Conservation (phyloP, 2,888 invertebrate species). For the Leucoptera coffeella region DNA sequence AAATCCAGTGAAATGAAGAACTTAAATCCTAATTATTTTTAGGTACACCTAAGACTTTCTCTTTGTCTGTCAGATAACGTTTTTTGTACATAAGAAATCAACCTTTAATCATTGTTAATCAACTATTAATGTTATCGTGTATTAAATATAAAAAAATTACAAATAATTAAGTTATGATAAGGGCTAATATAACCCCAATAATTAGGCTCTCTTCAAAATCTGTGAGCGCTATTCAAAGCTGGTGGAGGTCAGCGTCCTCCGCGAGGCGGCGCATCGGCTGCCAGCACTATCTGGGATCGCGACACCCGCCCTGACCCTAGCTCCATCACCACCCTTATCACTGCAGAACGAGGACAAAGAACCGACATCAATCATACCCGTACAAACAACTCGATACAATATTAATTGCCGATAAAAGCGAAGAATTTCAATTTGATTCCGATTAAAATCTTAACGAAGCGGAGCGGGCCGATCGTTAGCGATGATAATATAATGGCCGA, state of each 20-base stretch:
- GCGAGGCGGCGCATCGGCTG: constrained; percentile 26
- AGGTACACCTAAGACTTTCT: no score
- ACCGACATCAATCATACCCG: constrained; percentile 19
- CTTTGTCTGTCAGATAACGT: no score
- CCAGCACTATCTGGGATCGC: constrained; percentile 26
- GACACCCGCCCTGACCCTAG: constrained; percentile 33
- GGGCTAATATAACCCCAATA: no score
- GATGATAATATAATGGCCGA: constrained; percentile 35
- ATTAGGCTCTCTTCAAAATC: no score
- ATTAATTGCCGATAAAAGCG: constrained; percentile 23
- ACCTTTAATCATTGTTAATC: no score
- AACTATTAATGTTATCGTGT: no score
- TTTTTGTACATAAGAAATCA: no score
- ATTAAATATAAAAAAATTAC: no score
- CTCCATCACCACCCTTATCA: constrained; percentile 30
- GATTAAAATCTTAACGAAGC: constrained; percentile 42
- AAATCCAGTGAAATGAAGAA: no score
- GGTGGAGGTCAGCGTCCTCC: background rate
- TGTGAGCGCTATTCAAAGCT: no score
- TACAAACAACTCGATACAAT: constrained; percentile 24
- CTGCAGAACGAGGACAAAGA: constrained; percentile 39
- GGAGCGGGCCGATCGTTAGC: constrained; percentile 34
- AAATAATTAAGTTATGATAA: no score
- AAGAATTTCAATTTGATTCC: constrained; percentile 28
- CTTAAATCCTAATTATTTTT: no score